Conservation (phyloP, 2,797 vertebrate species). For the Dromococcyx pavoninus region DNA sequence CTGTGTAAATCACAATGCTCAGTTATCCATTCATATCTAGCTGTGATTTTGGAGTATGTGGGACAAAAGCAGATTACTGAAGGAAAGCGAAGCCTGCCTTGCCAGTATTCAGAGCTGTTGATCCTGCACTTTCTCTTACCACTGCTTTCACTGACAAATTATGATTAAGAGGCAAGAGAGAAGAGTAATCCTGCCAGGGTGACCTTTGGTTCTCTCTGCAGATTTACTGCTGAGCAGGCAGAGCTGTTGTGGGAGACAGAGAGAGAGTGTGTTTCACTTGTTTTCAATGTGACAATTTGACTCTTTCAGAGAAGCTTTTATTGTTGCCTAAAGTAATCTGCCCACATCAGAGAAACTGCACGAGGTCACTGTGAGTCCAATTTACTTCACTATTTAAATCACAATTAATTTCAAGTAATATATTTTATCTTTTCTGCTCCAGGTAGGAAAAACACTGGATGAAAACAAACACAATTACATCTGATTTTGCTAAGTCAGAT, state of each 20-base stretch:
- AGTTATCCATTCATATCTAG: background rate
- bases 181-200: background rate
- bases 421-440: background rate
- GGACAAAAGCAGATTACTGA: background rate
- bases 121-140: slow-evolving; percentile 30
- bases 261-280: background rate
- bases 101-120: background rate
- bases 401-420: background rate
- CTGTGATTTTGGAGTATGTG: background rate
- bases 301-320: background rate
- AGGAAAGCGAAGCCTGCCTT: background rate
- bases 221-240: slow-evolving; percentile 11
- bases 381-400: background rate
- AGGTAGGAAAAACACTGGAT: background rate
- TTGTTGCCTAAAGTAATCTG: background rate
- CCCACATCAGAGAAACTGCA: background rate
- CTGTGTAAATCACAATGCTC: background rate
- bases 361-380: background rate
- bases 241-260: background rate
- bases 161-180: slow-evolving; percentile 25
- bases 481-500: background rate
- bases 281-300: background rate
- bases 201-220: background rate
- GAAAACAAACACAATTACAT: background rate
- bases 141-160: slow-evolving; percentile 55